Evolutionary conservation across 2,888 invertebrate genomes (phyloP), one percentile per base, ranked within the genome.

Genomic region (Dicycla oo): DNA sequence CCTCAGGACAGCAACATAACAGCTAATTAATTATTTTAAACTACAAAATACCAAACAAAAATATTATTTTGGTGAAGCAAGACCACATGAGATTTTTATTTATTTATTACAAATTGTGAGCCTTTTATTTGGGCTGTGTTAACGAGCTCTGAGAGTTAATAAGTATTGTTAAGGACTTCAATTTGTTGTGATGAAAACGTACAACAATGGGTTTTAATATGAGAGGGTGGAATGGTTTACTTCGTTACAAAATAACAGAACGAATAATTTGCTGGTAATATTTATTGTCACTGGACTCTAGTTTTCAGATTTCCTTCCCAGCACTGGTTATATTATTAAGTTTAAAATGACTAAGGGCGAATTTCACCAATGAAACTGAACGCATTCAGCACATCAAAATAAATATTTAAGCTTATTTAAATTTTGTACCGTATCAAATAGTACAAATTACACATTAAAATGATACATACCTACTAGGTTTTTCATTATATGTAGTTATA

Each of bases 21-120:
- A 68, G 77, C 86, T 91, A 91, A 91, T 92, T 90, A 90, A 85
- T 90, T 90, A 5, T 3, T 3, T 2, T 90, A 89, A 88, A 89
- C 88, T 88, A 87, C 87, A 87, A 84, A 84, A 84, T 85, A 80
- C 84, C 58, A 81, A 81, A 80, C 62, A 68, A 64, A 77, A 74
- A 80, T 34, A 73, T 63, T 73, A 75, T 71, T n/a, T 66, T 75
- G 61, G 57, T 61, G 49, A 56, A 70, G 58, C 49, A 60, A 60
- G 38, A 49, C n/a, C n/a, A 73, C 49, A 47, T 51, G 53, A 18
- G 40, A 65, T 62, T 67, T 56, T 26, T 18, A 64, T 56, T 30
- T 68, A 65, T 81, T 70, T 60, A 56, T 56, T 40, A 43, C 30
- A 40, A 23, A 49, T 38, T 18, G 63, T 34, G 40, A 74, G 56